Base-by-base conservation (phyloP, 2,113 vertebrate species). In the Epinephelus cyanopodus region DNA sequence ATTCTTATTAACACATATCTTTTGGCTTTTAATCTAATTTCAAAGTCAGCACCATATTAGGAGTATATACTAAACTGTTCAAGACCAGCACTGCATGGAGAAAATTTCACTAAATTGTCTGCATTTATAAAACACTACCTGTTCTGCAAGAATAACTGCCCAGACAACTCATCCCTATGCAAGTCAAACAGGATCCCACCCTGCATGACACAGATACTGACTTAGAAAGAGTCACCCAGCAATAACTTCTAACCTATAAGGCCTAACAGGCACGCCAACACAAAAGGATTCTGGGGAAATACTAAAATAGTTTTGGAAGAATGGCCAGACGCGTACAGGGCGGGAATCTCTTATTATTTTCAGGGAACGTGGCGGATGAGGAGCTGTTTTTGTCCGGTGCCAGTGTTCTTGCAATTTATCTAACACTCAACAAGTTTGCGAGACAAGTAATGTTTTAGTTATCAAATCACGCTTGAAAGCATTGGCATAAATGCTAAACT, bases 101-200 rank as follows among this genome's bases (percentile, higher is more conserved):
- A 29, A 50, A 67, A 77, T 45, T 47, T 14, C 73, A 53, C 73
- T 48, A 48, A 70, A 52, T 64, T 33, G 60, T 25, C 29, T 12
- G 39, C 57, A 88, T 63, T 61, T 8, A 11, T 37, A 48, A 77
- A 81, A 56, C 23, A 65, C 13, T 33, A 79, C 79, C 77, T 4
- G 77, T 77, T 91, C 60, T 61, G 70, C 82, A 61, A 78, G 74
- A 82, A 17, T 7, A 85, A 79, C 67, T 83, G 69, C 81, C 71
- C 62, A 7, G 63, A 79, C 78, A 79, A 79, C 79, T 88, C 37
- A 27, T 74, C 63, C 47, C 58, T 27, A 72, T n/a, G 63, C 62
- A 56, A 62, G 57, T 69, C 9, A 57, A 70, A 79, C 25, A 10
- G 82, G 65, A 84, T 57, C 23, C 39, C 25, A 21, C 48, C 56